phyloP scores from a whole-genome alignment of 2,113 vertebrate species.

The Pelecanoides urinatrix region DNA sequence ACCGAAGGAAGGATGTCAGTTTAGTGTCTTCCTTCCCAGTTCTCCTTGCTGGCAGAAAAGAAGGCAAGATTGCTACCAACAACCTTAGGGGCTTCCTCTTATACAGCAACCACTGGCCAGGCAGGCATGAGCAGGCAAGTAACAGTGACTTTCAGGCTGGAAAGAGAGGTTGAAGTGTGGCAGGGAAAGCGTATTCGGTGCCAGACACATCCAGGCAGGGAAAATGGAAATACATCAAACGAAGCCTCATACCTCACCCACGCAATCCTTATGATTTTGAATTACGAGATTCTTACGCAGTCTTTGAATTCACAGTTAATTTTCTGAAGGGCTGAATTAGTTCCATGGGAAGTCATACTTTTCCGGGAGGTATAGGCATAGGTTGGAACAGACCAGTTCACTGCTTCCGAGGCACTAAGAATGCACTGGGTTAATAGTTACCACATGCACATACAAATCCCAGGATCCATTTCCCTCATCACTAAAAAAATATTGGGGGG shows the following conservation, averaged over 20 bases:
- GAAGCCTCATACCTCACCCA: neutral
- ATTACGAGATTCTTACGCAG: neutral
- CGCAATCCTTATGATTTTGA: neutral
- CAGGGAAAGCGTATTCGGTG: neutral
- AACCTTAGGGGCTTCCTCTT: neutral
- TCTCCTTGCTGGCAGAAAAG: neutral
- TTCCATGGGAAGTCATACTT: neutral
- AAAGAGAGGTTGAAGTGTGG: neutral
- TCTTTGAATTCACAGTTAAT: neutral
- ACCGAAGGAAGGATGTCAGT: neutral
- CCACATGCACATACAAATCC: neutral
- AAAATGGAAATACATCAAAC: conserved; percentile 7
- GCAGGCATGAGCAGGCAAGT: neutral
- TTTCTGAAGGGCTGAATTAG: neutral
- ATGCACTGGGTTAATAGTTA: neutral
- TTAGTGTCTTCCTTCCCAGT: neutral
- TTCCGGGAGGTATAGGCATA: neutral
- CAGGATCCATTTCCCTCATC: neutral
- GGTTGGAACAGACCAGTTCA: neutral
- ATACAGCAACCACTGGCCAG: neutral
- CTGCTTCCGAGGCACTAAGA: neutral
- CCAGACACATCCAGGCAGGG: neutral
- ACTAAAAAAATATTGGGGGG: neutral
- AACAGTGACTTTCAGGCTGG: neutral
- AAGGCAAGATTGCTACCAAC: neutral